A percentile compares a stretch with the other conserved stretches of the same genome.
Evolutionary conservation across 2,888 invertebrate genomes (phyloP).

Genomic region (Dromius quadrimaculatus): DNA sequence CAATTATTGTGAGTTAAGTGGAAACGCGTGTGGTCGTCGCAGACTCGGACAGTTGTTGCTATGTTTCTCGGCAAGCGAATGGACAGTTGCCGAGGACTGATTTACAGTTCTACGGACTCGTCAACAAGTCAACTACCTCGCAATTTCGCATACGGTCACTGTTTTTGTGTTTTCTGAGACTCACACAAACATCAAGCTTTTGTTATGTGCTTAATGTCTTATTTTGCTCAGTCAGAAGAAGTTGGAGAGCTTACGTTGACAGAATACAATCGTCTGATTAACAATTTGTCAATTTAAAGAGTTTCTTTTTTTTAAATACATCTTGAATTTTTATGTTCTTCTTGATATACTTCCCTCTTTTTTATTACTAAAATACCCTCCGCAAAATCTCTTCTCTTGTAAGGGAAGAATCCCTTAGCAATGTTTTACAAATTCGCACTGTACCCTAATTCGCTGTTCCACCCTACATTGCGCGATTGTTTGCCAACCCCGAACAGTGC

Average conservation of each 20-base stretch:
- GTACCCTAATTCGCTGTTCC: conserved; percentile 8
- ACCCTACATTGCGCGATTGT: background rate
- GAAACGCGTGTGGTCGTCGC: conserved; percentile 14
- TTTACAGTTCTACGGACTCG: conserved; percentile 42
- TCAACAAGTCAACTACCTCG: conserved; percentile 37
- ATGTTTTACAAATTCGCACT: conserved; percentile 43
- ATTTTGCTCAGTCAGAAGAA: background rate
- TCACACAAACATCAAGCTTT: background rate
- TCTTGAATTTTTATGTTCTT: too few relatives aligned
- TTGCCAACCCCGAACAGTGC: conserved; percentile 16
- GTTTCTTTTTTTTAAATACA: too few relatives aligned
- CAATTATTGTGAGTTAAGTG: conserved; percentile 3
- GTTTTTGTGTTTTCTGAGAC: conserved; percentile 3
- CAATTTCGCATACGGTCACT: conserved; percentile 1
- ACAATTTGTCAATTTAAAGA: too few relatives aligned
- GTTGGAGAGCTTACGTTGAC: too few relatives aligned
- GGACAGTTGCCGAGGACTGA: conserved; percentile 39
- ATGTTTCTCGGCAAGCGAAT: conserved; percentile 30
- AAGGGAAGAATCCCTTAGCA: too few relatives aligned
- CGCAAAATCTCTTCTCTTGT: background rate
- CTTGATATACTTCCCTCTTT: too few relatives aligned
- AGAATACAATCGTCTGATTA: too few relatives aligned
- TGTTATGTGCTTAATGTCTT: conserved; percentile 11
- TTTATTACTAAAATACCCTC: too few relatives aligned
- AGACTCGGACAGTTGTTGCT: conserved; percentile 5